A percentile compares a stretch with the other conserved stretches of the same genome.
phyloP scores from a whole-genome alignment of 2,888 invertebrate genomes.

The Omphaloscelis lunosa region DNA sequence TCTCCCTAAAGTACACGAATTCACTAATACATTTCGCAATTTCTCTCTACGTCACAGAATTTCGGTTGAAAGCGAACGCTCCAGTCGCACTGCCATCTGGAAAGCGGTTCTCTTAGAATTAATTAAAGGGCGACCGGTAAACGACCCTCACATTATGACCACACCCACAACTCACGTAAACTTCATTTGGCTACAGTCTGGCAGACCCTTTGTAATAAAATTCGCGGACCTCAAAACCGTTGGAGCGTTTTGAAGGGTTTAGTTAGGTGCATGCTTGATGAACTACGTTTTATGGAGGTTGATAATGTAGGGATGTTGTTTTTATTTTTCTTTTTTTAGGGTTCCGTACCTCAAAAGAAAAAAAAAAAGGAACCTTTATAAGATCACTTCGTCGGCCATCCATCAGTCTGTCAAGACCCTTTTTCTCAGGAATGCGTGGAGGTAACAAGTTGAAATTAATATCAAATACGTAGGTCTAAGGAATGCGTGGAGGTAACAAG shows the following conservation, averaged over 20 bases:
- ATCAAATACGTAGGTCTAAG: too few species aligned
- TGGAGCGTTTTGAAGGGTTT: slow-evolving; percentile 44
- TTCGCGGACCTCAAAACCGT: slow-evolving; percentile 65
- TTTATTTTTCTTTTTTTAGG: slow-evolving; percentile 15
- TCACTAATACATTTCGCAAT: slow-evolving; percentile 43
- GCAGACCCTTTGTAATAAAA: slow-evolving; percentile 70
- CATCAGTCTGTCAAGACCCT: too few species aligned
- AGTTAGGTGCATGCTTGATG: slow-evolving; percentile 45
- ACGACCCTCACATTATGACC: slow-evolving; percentile 72
- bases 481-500: too few species aligned
- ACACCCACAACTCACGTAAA: slow-evolving; percentile 66
- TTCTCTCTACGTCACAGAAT: slow-evolving; percentile 39
- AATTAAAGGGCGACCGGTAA: slow-evolving; percentile 71
- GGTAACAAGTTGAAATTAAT: too few species aligned
- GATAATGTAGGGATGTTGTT: slow-evolving; percentile 4
- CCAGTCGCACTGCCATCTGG: slow-evolving; percentile 44
- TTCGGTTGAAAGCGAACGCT: slow-evolving; percentile 48
- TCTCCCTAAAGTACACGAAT: slow-evolving; percentile 5
- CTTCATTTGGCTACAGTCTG: slow-evolving; percentile 64
- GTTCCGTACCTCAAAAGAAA: too few species aligned
- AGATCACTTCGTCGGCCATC: too few species aligned
- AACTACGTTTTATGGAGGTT: slow-evolving; percentile 23
- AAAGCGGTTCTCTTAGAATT: slow-evolving; percentile 66
- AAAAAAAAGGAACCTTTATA: too few species aligned
- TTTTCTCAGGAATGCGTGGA: too few species aligned